Evolutionary conservation across 64 coral and sea anemone species (phyloP).

Genomic region (Cladopsammia gracilis): DNA sequence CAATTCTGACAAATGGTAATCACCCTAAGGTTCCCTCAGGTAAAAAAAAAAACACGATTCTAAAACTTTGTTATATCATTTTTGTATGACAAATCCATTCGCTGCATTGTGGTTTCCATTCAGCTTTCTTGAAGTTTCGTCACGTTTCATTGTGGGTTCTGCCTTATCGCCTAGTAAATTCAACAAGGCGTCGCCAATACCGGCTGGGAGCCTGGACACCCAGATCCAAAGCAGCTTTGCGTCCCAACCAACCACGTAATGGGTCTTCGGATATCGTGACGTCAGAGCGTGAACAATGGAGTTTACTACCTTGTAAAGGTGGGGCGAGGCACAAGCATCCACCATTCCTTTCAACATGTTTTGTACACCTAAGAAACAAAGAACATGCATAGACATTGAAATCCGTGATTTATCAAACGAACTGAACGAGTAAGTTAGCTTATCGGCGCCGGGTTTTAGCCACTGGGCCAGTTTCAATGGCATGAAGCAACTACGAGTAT

Average conservation of each 20-base stretch:
- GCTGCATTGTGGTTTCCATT: constrained; percentile 29
- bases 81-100: background rate
- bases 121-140: background rate
- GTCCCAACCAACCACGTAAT: constrained; percentile 95
- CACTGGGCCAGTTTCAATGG: too few species aligned
- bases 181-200: constrained; percentile 72
- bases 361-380: constrained; percentile 61
- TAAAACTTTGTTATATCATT: background rate
- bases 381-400: background rate
- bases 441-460: too few species aligned
- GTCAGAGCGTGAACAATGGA: constrained; percentile 83
- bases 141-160: background rate
- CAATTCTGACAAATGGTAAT: too few species aligned
- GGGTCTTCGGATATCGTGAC: constrained; percentile 70
- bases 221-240: constrained; percentile 88
- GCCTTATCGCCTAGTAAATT: constrained; percentile 62
- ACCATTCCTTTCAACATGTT: constrained; percentile 89
- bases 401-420: too few species aligned
- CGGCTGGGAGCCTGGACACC: constrained; percentile 85
- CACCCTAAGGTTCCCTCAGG: too few species aligned
- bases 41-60: too few species aligned
- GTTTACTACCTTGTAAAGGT: constrained; percentile 80
- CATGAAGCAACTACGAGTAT: too few species aligned
- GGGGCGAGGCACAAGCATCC: constrained; percentile 80
- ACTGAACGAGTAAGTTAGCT: too few species aligned